phyloP scores from a whole-genome alignment of 1,140 invertebrate genomes.

The Mesaphorura yosii region DNA sequence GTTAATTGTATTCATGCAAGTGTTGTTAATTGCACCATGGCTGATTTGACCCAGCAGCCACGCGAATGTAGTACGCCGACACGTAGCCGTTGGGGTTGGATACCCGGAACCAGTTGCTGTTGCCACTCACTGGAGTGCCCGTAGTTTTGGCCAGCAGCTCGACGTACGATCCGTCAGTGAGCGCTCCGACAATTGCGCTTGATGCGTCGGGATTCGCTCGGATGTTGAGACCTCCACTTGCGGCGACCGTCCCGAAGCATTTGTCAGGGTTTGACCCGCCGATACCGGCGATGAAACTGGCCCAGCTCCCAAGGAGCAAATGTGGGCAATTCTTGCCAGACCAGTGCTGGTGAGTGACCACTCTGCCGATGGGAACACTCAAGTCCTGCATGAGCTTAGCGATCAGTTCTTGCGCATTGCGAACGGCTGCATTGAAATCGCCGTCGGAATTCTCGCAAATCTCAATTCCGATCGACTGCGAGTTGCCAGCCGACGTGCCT shows the following conservation, averaged over 20 bases:
- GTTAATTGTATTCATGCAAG: no score
- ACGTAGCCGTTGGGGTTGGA: neutral
- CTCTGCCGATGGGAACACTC: conserved; percentile 5
- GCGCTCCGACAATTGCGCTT: neutral
- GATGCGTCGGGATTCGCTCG: neutral
- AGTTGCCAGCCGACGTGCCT: conserved; percentile 7
- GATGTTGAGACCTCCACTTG: conserved; percentile 5
- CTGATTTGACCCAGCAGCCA: neutral
- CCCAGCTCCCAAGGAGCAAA: neutral
- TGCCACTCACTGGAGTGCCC: conserved; percentile 1
- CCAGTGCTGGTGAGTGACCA: conserved; percentile 10
- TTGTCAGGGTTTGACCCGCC: neutral
- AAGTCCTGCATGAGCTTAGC: conserved; percentile 8
- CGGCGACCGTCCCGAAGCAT: neutral
- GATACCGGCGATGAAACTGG: conserved; percentile 3
- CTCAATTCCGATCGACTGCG: conserved; percentile 14
- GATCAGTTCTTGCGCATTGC: conserved; percentile 7
- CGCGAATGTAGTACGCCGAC: neutral
- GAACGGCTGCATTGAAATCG: conserved; percentile 3
- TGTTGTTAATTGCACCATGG: no score
- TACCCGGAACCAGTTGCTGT: neutral
- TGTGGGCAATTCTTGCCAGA: conserved; percentile 12
- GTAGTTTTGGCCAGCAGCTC: neutral
- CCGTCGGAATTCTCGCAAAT: conserved; percentile 17
- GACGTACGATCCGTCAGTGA: neutral